Evolutionary conservation across 2,113 vertebrate species (phyloP).

Genomic region (Phalacrocorax pelagicus): DNA sequence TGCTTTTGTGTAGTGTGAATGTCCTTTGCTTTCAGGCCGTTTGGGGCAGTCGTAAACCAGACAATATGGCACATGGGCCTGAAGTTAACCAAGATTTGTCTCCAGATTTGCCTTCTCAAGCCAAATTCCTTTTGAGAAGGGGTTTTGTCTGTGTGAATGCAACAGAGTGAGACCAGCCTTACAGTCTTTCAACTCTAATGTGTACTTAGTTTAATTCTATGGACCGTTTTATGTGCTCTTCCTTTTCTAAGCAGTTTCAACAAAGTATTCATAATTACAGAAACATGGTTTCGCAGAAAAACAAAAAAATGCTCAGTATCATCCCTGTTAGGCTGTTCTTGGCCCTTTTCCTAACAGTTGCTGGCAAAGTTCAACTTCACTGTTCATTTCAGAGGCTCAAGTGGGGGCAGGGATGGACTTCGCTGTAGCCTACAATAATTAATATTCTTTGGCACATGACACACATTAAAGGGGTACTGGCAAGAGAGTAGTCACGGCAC

Average conservation of each 20-base stretch:
- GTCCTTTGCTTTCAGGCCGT: slow-evolving; percentile 47
- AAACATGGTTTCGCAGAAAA: slow-evolving; percentile 11
- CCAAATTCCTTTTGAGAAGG: slow-evolving; percentile 15
- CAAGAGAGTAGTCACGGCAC: background rate
- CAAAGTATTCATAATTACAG: background rate
- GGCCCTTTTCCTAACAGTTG: slow-evolving; percentile 38
- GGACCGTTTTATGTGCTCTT: slow-evolving; percentile 10
- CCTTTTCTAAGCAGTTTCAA: slow-evolving; percentile 40
- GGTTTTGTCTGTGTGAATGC: slow-evolving; percentile 10
- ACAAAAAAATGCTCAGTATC: slow-evolving; percentile 34
- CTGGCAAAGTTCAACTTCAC: background rate
- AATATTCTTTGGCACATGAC: slow-evolving; percentile 13
- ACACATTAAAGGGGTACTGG: background rate
- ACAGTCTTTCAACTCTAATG: background rate
- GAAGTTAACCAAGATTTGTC: slow-evolving; percentile 4
- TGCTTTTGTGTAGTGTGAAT: slow-evolving; percentile 40
- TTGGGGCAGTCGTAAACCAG: slow-evolving; percentile 34
- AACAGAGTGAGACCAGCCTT: background rate
- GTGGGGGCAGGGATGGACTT: background rate
- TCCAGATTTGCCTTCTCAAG: background rate
- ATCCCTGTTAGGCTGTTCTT: slow-evolving; percentile 33
- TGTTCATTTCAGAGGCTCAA: background rate
- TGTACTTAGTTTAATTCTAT: slow-evolving; percentile 12
- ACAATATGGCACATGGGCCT: slow-evolving; percentile 23
- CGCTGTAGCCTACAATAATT: background rate